Base-by-base conservation (phyloP, 2,113 vertebrate species). In the Dryoscopus gambensis region DNA sequence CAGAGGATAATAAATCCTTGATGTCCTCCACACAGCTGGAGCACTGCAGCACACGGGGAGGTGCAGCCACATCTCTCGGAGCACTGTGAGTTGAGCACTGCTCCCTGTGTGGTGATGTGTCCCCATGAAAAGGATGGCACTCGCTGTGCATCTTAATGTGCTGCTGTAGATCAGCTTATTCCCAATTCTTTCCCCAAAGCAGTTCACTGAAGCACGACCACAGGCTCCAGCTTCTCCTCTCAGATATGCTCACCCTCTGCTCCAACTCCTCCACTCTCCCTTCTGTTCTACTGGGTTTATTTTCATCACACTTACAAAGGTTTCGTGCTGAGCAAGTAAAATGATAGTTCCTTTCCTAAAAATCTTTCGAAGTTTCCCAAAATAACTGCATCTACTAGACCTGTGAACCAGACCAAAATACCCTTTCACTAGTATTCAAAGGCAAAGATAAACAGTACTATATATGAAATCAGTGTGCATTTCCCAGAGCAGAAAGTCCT, bases 261-360 rank as follows among this genome's bases (percentile, higher is more conserved):
- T 92, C 67, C 15, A 44, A 82, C 93, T 80, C 87, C 93, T 87
- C 93, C 25, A 7, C 70, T 76, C 78, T 85, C n/a, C 89, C 76
- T 90, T 91, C 91, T 95, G 93, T 44, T 96, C 73, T 6, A 9
- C 77, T 16, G 30, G 35, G 46, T 71, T 94, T 92, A 87, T 92
- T 95, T 95, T 73, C 69, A 75, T 60, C 59, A 13, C 5, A 70
- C 35, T 59, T 68, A 91, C 50, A 82, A 28, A 70, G 95, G 84
- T 53, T 62, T 62, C 52, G 2, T 82, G 82, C 73, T 84, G 69
- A 94, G 76, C 73, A 65, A 93, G 60, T 65, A 65, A 70, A 75
- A 30, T 37, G 28, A 81, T 68, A 47, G 52, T 5, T 92, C 30
- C 67, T 81, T 68, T 55, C 84, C 63, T 69, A 92, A 85, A 95